Evolutionary conservation across 2,113 vertebrate species (phyloP).

Genomic region (Zosterops japonicus): DNA sequence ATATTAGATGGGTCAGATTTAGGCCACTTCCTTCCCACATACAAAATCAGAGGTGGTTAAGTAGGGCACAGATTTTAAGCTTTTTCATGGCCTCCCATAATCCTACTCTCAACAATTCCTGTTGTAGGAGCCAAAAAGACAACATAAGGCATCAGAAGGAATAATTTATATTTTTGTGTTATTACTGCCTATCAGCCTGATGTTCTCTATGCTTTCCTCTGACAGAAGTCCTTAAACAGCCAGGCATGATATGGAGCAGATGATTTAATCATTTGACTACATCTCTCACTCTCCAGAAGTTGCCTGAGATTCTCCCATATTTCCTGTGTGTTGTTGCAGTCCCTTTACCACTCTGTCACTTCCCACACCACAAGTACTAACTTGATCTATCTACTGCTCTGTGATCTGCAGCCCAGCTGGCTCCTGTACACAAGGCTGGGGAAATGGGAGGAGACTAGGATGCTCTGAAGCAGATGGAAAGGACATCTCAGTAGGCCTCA

Average conservation of each 20-base stretch:
- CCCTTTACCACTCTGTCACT: neutral
- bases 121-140: neutral
- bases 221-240: neutral
- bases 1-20: constrained; percentile 57
- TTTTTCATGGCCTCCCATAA: constrained; percentile 1
- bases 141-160: neutral
- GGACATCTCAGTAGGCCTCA: neutral
- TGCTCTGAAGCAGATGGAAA: neutral
- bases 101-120: constrained; percentile 3
- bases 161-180: neutral
- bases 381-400: neutral
- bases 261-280: neutral
- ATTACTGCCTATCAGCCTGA: neutral
- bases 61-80: constrained; percentile 12
- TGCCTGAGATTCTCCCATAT: neutral
- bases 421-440: neutral
- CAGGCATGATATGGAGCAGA: neutral
- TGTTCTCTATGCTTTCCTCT: neutral
- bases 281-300: neutral
- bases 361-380: neutral
- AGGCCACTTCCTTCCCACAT: constrained; percentile 66
- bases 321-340: neutral
- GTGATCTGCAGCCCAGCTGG: neutral
- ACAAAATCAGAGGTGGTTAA: constrained; percentile 17
- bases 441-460: neutral